These are phyloP conservation scores for Melipona bicolor DNA, from an alignment of 2,888 invertebrate genomes.

Conservation along the genomic window DNA sequence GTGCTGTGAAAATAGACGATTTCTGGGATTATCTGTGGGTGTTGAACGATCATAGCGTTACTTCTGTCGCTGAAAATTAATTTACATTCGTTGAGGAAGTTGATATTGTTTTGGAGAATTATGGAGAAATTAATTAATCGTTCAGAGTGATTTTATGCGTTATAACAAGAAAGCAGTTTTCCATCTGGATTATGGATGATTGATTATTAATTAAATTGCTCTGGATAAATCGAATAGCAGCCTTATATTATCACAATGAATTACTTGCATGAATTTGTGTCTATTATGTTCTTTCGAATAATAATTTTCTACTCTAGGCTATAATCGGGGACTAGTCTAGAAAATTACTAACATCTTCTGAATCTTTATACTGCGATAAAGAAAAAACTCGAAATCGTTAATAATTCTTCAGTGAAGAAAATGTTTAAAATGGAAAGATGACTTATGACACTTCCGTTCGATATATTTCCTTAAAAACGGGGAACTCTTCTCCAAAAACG, in stretches of 20 bases:
- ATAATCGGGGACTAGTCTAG: neutral
- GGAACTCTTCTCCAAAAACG: neutral
- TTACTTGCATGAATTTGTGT: no score
- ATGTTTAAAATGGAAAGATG: neutral
- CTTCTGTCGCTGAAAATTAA: neutral
- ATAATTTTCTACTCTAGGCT: neutral
- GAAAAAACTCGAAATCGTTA: neutral
- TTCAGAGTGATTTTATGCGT: neutral
- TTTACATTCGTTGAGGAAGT: neutral
- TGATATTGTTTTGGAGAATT: neutral
- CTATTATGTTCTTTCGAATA: neutral
- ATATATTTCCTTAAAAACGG: neutral
- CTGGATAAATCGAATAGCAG: neutral
- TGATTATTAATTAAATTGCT: no score
- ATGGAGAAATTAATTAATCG: neutral
- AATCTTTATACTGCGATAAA: neutral
- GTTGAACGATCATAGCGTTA: neutral
- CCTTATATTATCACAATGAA: neutral
- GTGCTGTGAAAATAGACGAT: no score
- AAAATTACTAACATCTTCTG: neutral
- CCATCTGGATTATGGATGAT: no score
- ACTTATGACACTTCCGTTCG: neutral
- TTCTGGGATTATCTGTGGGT: no score
- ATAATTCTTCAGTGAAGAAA: neutral
- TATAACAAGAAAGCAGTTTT: no score